Evolutionary conservation across 1,140 invertebrate species (phyloP).

Genomic region (Bombus balteatus): DNA sequence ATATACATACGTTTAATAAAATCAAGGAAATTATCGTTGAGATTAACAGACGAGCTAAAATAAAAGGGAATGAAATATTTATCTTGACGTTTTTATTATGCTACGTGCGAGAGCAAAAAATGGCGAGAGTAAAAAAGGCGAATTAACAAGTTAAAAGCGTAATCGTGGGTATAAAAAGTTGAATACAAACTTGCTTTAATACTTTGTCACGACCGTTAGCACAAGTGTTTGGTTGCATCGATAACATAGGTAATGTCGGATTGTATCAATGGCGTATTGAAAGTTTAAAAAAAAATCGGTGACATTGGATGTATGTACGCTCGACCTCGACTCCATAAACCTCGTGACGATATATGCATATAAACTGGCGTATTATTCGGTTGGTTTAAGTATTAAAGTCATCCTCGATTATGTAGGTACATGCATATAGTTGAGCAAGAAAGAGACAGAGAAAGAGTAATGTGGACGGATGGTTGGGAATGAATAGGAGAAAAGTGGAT

Average conservation of each 20-base stretch:
- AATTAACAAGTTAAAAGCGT: not conserved
- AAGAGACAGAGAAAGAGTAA: not conserved
- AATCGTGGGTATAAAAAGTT: not conserved
- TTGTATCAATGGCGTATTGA: not conserved
- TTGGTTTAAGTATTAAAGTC: slow-evolving; percentile 71
- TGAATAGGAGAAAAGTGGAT: slow-evolving; percentile 10
- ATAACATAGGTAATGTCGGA: not conserved
- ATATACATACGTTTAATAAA: not conserved
- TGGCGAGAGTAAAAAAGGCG: not conserved
- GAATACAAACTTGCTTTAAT: not conserved
- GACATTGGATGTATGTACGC: not conserved
- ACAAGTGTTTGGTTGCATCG: not conserved
- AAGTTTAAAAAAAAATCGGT: not conserved
- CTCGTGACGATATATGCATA: slow-evolving; percentile 75
- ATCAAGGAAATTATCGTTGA: not conserved
- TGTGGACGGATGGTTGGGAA: not conserved
- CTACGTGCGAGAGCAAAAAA: not conserved
- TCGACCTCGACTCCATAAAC: slow-evolving; percentile 32
- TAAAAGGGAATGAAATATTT: not conserved
- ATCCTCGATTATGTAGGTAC: not conserved
- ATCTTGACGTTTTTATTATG: not conserved
- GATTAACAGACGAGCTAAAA: not conserved
- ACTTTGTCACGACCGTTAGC: too few species aligned
- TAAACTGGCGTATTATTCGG: slow-evolving; percentile 73
- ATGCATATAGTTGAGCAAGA: not conserved